Conservation (phyloP, 2,888 invertebrate species). For the Phengaris arion region DNA sequence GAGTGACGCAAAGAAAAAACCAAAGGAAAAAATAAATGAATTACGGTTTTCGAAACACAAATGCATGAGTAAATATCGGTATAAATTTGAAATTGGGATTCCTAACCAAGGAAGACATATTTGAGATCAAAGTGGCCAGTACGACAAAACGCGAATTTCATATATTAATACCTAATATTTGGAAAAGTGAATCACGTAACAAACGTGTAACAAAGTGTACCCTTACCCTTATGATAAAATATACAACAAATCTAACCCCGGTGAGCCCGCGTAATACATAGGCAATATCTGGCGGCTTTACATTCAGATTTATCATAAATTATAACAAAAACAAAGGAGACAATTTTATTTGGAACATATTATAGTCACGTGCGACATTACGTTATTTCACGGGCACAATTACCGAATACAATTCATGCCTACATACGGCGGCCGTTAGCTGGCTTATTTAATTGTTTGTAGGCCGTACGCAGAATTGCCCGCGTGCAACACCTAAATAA, state of each 20-base stretch:
- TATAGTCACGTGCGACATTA: constrained; percentile 59
- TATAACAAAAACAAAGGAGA: constrained; percentile 50
- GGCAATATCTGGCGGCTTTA: constrained; percentile 46
- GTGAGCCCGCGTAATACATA: constrained; percentile 46
- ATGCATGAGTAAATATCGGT: too few species aligned
- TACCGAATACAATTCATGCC: constrained; percentile 58
- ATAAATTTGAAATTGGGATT: too few species aligned
- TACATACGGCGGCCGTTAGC: constrained; percentile 44
- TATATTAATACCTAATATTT: neutral
- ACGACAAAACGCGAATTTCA: too few species aligned
- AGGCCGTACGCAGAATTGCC: constrained; percentile 42
- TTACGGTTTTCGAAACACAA: too few species aligned
- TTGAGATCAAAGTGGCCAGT: too few species aligned
- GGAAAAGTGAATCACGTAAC: neutral
- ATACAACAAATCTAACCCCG: constrained; percentile 39
- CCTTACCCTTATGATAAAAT: constrained; percentile 31
- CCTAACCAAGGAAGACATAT: too few species aligned
- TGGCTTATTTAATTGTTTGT: constrained; percentile 47
- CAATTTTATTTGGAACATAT: constrained; percentile 57
- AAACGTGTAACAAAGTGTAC: neutral
- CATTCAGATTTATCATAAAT: constrained; percentile 49
- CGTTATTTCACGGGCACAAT: constrained; percentile 64
- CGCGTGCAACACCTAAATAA: constrained; percentile 40
- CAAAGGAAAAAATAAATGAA: too few species aligned
- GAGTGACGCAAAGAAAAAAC: too few species aligned